Conservation (phyloP, 2,797 vertebrate species). For the Chanos chanos region DNA sequence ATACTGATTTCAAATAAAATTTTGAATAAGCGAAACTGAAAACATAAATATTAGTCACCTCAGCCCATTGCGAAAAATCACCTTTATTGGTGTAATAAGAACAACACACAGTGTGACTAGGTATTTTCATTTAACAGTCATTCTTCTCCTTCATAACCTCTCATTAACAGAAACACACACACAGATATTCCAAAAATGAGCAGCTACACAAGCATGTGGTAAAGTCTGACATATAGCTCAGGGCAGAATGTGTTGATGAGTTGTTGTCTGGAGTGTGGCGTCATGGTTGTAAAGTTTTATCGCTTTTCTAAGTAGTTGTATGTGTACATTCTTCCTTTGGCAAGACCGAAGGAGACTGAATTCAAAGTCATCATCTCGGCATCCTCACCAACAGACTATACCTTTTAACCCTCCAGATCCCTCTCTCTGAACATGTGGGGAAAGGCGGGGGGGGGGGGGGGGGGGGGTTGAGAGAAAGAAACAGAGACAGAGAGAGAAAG, state of each 20-base stretch:
- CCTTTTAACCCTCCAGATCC: constrained; percentile 21
- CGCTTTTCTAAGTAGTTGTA: background rate
- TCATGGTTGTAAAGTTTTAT: constrained; percentile 44
- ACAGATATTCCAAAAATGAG: constrained; percentile 13
- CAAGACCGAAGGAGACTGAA: constrained; percentile 24
- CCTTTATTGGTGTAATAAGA: too few species aligned
- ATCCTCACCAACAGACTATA: constrained; percentile 23
- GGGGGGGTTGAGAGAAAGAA: background rate
- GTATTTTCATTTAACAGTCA: too few species aligned
- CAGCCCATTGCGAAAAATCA: too few species aligned
- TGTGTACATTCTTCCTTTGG: constrained; percentile 17
- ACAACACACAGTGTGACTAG: too few species aligned
- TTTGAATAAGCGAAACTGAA: too few species aligned
- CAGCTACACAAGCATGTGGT: constrained; percentile 8
- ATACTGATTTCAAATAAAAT: too few species aligned
- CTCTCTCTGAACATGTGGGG: constrained; percentile 25
- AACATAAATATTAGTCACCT: too few species aligned
- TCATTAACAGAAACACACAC: background rate
- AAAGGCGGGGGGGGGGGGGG: background rate
- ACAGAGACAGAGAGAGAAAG: background rate
- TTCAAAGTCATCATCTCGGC: constrained; percentile 32
- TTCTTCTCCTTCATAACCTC: too few species aligned
- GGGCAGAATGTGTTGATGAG: constrained; percentile 18
- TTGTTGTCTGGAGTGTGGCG: constrained; percentile 36
- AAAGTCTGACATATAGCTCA: constrained; percentile 12